Conservation (phyloP, 2,888 invertebrate species). For the Nomada ferruginata region DNA sequence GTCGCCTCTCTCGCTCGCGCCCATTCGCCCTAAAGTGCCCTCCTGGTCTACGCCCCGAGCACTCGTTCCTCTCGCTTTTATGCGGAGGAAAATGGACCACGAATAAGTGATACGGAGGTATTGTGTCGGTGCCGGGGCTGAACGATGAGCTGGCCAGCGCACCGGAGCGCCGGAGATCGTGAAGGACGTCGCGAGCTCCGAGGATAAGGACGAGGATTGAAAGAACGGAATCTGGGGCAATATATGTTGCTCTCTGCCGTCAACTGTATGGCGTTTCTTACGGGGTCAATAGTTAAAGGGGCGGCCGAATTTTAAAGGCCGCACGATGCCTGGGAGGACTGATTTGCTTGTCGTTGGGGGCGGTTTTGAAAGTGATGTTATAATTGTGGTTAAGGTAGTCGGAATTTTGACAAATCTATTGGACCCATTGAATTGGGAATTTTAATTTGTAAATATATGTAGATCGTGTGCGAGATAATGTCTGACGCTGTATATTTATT, state of each 20-base stretch:
- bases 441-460: too few species aligned
- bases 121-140: conserved; percentile 72
- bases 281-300: conserved; percentile 60
- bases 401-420: too few species aligned
- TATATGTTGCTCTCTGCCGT: conserved; percentile 21
- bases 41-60: conserved; percentile 62
- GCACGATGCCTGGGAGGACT: background rate
- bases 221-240: conserved; percentile 67
- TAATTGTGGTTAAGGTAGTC: too few species aligned
- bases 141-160: conserved; percentile 35
- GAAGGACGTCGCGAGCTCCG: conserved; percentile 42
- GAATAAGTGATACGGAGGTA: conserved; percentile 82
- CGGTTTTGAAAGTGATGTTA: too few species aligned
- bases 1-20: conserved; percentile 59
- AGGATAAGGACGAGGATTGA: conserved; percentile 55
- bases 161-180: conserved; percentile 18
- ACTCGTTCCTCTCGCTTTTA: conserved; percentile 75
- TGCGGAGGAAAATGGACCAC: conserved; percentile 78
- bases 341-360: background rate
- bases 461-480: too few species aligned
- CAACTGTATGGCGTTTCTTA: conserved; percentile 42
- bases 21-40: conserved; percentile 60
- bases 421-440: too few species aligned
- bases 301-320: conserved; percentile 42
- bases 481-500: too few species aligned